Conservation (phyloP, 2,797 vertebrate genomes). For the Sebastes hubbsi region DNA sequence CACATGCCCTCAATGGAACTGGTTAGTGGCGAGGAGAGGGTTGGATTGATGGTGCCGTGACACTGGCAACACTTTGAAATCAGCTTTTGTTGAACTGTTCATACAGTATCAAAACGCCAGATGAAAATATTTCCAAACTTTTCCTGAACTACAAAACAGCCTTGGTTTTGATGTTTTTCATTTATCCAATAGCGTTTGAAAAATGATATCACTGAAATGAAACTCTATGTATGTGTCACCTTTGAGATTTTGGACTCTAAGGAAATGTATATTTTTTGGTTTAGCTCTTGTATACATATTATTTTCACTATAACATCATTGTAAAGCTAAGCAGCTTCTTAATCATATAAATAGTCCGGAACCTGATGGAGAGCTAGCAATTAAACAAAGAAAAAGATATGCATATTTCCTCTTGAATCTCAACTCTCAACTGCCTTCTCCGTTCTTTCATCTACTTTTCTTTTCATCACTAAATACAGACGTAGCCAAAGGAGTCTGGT, state of each 20-base stretch:
- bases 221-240: background rate
- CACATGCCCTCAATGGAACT: background rate
- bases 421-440: conserved; percentile 9
- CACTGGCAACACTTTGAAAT: background rate
- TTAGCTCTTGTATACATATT: background rate
- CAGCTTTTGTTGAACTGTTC: background rate
- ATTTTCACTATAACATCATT: background rate
- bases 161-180: background rate
- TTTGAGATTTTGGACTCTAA: background rate
- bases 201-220: background rate
- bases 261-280: background rate
- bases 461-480: conserved; percentile 37
- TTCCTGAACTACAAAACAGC: background rate
- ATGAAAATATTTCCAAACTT: background rate
- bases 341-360: background rate
- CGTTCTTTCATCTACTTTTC: conserved; percentile 34
- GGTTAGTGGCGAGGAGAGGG: background rate
- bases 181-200: background rate
- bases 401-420: conserved; percentile 20
- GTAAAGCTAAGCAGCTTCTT: background rate
- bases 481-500: conserved; percentile 12
- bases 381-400: conserved; percentile 20
- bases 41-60: background rate
- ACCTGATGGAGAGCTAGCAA: conserved; percentile 10
- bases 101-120: background rate